These are phyloP conservation scores for Aphaenogaster ashmeadi DNA, from an alignment of 1,140 invertebrate genomes.

Conservation along the genomic window DNA sequence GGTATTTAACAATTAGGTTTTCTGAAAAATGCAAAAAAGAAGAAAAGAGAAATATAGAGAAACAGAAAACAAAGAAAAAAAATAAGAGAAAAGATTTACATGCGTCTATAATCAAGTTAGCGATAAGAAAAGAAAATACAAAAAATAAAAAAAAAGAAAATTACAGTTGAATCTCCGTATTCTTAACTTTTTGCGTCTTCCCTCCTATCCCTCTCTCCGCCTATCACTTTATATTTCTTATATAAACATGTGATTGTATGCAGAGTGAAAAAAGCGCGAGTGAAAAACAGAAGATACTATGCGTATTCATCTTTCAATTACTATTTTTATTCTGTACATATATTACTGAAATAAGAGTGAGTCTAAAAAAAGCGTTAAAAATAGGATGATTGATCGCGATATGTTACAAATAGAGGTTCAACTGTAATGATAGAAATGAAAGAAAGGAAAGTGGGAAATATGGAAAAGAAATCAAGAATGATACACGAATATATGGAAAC, in stretches of 20 bases:
- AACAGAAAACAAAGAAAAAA: conserved; percentile 21
- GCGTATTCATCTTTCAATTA: not conserved
- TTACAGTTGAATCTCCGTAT: conserved; percentile 10
- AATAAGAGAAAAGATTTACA: conserved; percentile 21
- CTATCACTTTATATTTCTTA: not conserved
- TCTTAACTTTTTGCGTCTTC: not conserved
- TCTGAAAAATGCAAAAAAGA: not conserved
- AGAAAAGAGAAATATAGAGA: conserved; percentile 18
- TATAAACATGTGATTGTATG: not conserved
- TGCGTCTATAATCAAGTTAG: conserved; percentile 14
- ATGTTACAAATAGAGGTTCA: conserved; percentile 21
- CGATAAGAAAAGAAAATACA: not conserved
- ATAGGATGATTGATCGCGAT: not conserved
- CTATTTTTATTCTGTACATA: not conserved
- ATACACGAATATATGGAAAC: conserved; percentile 78
- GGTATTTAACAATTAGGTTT: conserved; percentile 7
- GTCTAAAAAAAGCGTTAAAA: conserved; percentile 13
- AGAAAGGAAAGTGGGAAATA: conserved; percentile 48
- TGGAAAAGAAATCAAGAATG: conserved; percentile 69
- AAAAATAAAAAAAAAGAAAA: not conserved
- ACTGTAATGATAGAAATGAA: conserved; percentile 43
- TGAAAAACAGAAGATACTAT: not conserved
- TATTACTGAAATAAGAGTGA: not conserved
- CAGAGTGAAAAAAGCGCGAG: not conserved
- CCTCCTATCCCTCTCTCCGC: not conserved